phyloP scores from a whole-genome alignment of 2,888 invertebrate species.

The Lycophotia porphyrea region DNA sequence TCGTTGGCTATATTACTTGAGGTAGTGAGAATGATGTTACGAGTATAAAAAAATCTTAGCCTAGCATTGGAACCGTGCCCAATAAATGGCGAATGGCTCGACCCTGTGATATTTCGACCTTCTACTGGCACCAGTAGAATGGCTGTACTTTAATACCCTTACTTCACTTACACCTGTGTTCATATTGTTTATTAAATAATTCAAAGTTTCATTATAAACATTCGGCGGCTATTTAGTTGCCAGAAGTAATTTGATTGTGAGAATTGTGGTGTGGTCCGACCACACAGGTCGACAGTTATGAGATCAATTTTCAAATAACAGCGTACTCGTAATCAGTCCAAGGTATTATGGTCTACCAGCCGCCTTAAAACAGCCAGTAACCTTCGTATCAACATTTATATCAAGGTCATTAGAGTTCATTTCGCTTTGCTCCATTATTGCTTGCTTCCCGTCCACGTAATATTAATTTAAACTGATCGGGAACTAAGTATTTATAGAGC shows the following conservation, averaged over 20 bases:
- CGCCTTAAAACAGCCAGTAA: conserved; percentile 33
- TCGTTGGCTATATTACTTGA: conserved; percentile 12
- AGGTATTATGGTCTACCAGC: conserved; percentile 29
- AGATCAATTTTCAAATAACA: conserved; percentile 67
- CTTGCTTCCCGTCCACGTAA: conserved; percentile 48
- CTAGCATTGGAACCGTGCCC: conserved; percentile 43
- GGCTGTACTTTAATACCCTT: not conserved
- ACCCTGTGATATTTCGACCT: conserved; percentile 45
- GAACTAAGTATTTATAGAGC: conserved; percentile 60
- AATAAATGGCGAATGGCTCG: conserved; percentile 37
- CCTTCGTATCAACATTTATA: conserved; percentile 35
- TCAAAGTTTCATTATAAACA: not conserved
- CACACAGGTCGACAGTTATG: conserved; percentile 59
- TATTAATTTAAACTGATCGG: conserved; percentile 62
- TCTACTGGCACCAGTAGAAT: conserved; percentile 8
- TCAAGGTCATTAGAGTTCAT: conserved; percentile 45
- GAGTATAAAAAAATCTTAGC: conserved; percentile 21
- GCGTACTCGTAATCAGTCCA: conserved; percentile 52
- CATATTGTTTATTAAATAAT: not conserved
- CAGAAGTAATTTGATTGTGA: conserved; percentile 45
- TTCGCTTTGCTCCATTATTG: conserved; percentile 40
- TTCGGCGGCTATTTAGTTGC: not conserved
- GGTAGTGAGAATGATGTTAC: conserved; percentile 15
- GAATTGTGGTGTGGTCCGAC: conserved; percentile 52
- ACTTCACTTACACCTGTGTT: not conserved